Conservation (phyloP, 2,888 invertebrate genomes). For the Eupithecia insigniata region DNA sequence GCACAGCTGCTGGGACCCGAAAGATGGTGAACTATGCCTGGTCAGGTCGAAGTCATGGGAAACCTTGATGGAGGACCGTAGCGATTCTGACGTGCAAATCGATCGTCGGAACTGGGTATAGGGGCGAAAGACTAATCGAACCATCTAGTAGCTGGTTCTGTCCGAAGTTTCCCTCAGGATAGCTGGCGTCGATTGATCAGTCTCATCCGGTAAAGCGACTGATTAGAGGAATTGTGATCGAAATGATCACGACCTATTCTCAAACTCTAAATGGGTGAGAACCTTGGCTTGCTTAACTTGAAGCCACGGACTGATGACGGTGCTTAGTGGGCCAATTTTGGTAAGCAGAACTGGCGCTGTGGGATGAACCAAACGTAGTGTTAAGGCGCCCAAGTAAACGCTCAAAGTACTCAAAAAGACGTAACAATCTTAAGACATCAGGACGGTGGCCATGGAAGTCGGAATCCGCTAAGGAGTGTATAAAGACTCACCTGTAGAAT, state of each 20-base stretch:
- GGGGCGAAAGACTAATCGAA: constrained; percentile 89
- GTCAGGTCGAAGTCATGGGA: constrained; percentile 88
- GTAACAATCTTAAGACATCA: too few relatives aligned
- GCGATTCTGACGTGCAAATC: constrained; percentile 92
- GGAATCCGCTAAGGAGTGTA: too few relatives aligned
- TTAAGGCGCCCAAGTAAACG: constrained; percentile 87
- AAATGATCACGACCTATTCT: constrained; percentile 84
- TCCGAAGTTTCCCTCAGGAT: constrained; percentile 91
- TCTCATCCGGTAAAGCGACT: constrained; percentile 89
- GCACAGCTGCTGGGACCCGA: constrained; percentile 85
- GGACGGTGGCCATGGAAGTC: too few relatives aligned
- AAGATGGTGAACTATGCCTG: constrained; percentile 87
- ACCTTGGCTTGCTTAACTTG: constrained; percentile 84
- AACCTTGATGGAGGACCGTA: constrained; percentile 89
- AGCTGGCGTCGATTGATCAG: constrained; percentile 82
- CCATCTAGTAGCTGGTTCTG: constrained; percentile 91
- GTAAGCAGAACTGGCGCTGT: constrained; percentile 92
- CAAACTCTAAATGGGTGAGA: constrained; percentile 91
- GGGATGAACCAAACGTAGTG: constrained; percentile 80
- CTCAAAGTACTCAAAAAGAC: constrained; percentile 55
- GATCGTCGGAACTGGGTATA: constrained; percentile 90
- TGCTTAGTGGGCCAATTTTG: constrained; percentile 79
- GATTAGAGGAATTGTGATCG: too few relatives aligned
- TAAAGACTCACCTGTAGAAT: too few relatives aligned
- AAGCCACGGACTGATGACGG: constrained; percentile 81